A percentile compares a stretch with the other conserved stretches of the same genome.
These are phyloP conservation scores for Drosophila neutralis DNA, from an alignment of 2,888 invertebrate species.

Conservation along the genomic window DNA sequence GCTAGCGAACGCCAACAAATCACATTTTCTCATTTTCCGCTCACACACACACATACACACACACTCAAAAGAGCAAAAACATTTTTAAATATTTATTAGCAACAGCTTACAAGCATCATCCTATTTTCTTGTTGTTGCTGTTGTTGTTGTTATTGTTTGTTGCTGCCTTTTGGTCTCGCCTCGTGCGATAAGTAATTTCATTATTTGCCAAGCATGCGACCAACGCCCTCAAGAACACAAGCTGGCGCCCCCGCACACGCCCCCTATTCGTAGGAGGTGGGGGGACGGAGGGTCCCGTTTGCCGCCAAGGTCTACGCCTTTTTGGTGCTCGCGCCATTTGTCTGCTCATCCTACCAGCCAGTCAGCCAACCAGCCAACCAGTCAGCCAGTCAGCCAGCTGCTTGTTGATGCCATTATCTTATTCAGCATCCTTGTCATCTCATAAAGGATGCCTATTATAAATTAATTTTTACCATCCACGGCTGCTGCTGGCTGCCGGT, in stretches of 20 bases:
- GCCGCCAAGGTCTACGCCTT: slow-evolving; percentile 54
- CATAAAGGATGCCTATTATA: slow-evolving; percentile 81
- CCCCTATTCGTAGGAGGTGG: background rate
- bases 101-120: slow-evolving; percentile 73
- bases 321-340: slow-evolving; percentile 62
- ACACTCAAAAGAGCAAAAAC: slow-evolving; percentile 45
- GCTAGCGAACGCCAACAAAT: slow-evolving; percentile 49
- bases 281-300: background rate
- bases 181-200: slow-evolving; percentile 76
- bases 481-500: slow-evolving; percentile 20
- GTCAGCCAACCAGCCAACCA: slow-evolving; percentile 22
- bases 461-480: slow-evolving; percentile 77
- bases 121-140: slow-evolving; percentile 40
- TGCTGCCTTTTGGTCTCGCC: slow-evolving; percentile 51
- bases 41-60: slow-evolving; percentile 17
- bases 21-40: slow-evolving; percentile 63
- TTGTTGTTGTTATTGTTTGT: slow-evolving; percentile 24
- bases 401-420: slow-evolving; percentile 81
- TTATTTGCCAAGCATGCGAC: slow-evolving; percentile 75
- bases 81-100: slow-evolving; percentile 81
- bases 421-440: slow-evolving; percentile 81
- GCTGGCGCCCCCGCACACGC: background rate
- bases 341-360: slow-evolving; percentile 44
- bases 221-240: slow-evolving; percentile 38
- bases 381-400: slow-evolving; percentile 28